These are phyloP conservation scores for Agrotis ipsilon DNA, from an alignment of 2,888 invertebrate species.

Conservation along the genomic window DNA sequence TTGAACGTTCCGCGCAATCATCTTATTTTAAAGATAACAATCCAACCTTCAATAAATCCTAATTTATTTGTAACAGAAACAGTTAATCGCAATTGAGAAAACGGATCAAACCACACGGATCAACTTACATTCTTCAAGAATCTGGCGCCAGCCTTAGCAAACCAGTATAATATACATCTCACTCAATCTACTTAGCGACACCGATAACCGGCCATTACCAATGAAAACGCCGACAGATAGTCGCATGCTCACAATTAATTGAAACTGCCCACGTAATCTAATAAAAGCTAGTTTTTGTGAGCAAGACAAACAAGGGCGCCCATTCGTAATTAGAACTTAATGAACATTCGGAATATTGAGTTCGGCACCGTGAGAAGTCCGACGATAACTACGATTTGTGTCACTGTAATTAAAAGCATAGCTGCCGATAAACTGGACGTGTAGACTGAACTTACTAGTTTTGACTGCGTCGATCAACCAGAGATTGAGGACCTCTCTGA, in stretches of 20 bases:
- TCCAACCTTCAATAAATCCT: constrained; percentile 29
- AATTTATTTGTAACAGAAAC: constrained; percentile 27
- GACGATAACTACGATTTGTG: constrained; percentile 90
- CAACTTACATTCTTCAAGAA: constrained; percentile 70
- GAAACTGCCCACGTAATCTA: constrained; percentile 91
- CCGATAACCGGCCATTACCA: constrained; percentile 88
- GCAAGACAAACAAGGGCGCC: constrained; percentile 90
- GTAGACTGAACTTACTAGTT: constrained; percentile 85
- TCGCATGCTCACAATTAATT: constrained; percentile 88
- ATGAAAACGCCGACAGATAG: constrained; percentile 88
- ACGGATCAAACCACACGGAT: constrained; percentile 68
- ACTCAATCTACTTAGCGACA: constrained; percentile 88
- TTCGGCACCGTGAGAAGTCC: constrained; percentile 90
- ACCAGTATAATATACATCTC: constrained; percentile 84
- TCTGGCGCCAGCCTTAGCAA: constrained; percentile 78
- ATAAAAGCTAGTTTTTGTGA: constrained; percentile 90
- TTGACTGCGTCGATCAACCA: constrained; percentile 85
- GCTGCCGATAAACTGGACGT: constrained; percentile 88
- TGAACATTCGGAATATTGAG: constrained; percentile 90
- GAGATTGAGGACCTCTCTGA: constrained; percentile 72
- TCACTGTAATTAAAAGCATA: constrained; percentile 90
- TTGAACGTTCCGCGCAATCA: constrained; percentile 37
- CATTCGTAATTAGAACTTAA: constrained; percentile 91
- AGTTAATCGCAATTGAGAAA: constrained; percentile 67
- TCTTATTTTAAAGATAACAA: constrained; percentile 41